Base-by-base conservation (phyloP, 2,888 invertebrate genomes). In the Rotaria sp. region DNA sequence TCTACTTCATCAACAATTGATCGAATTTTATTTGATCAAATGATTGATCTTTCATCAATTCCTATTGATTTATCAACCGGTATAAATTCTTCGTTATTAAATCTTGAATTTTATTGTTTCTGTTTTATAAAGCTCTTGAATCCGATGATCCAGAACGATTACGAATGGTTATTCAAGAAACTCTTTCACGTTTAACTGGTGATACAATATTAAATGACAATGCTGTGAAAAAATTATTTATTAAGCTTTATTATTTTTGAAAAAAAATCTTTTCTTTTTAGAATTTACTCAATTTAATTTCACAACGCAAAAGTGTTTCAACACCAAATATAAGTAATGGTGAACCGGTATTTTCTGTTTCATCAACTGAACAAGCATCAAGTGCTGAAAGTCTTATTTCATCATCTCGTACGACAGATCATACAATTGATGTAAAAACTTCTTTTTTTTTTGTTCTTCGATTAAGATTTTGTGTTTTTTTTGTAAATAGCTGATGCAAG, bases 321-420 rank as follows among this genome's bases (percentile, higher is more conserved):
- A 97, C 97, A 18, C 96, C 97, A 35, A 96, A 96, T 91, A 92
- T 97, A 89, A 91, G 90, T 88, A 90, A 91, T 84, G 84, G 85
- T 21, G 96, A 96, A 90, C 95, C 95, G 57, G 95, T 91, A 88
- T 92, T 93, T 59, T 95, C 96, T 0, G 96, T 96, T 35, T 96
- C 96, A n/a, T 90, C 91, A 26, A 96, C 96, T 1, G 97, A 97
- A 90, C 97, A 97, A 92, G 96, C 96, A 21, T 95, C 96, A 0
- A 96, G 96, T 1, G 96, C 96, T 0, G 97, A 97, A 91, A 96
- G 96, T 92, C 93, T 97, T 30, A 30, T 67, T 3, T 30, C 35
- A 67, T 67, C 67, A 35, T 67, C 67, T 67, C 67, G 67, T 21
- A 15, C 67, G 13, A 35, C 67, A 15, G 67, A 67, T 35, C 67